These are phyloP conservation scores for Cepaea hortensis DNA, from an alignment of 2,888 invertebrate genomes.

Conservation along the genomic window DNA sequence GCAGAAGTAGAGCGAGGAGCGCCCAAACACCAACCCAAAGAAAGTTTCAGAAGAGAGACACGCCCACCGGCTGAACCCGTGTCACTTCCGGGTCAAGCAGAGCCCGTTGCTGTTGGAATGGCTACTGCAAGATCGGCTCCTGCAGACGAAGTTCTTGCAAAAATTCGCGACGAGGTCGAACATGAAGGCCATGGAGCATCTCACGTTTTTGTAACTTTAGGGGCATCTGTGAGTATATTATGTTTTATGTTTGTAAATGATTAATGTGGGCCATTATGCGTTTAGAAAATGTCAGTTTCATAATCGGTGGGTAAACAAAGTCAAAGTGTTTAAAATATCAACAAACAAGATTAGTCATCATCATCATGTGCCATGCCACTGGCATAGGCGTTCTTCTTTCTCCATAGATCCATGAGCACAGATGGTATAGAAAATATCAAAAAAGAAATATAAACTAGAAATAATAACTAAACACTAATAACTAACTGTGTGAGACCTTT, in stretches of 20 bases:
- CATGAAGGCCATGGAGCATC: constrained; percentile 61
- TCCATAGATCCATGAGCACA: too few species aligned
- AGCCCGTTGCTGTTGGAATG: constrained; percentile 25
- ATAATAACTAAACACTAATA: too few species aligned
- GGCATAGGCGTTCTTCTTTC: too few species aligned
- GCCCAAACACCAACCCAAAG: background rate
- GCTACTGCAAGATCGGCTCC: constrained; percentile 21
- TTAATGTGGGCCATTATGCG: too few species aligned
- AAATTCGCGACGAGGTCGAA: constrained; percentile 55
- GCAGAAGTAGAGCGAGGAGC: background rate
- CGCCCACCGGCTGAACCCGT: constrained; percentile 5
- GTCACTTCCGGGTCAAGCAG: constrained; percentile 50
- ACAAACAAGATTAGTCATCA: too few species aligned
- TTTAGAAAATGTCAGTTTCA: too few species aligned
- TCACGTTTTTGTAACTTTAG: constrained; percentile 69
- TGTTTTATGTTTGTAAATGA: background rate
- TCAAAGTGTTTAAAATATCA: too few species aligned
- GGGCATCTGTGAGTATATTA: constrained; percentile 69
- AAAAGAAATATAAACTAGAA: too few species aligned
- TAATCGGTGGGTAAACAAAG: too few species aligned
- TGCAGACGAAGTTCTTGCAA: constrained; percentile 46
- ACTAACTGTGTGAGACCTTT: too few species aligned
- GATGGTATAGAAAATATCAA: too few species aligned
- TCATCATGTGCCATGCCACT: background rate
- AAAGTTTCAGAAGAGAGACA: background rate